Conservation (phyloP, 2,113 vertebrate genomes). For the Syrmaticus mikado region DNA sequence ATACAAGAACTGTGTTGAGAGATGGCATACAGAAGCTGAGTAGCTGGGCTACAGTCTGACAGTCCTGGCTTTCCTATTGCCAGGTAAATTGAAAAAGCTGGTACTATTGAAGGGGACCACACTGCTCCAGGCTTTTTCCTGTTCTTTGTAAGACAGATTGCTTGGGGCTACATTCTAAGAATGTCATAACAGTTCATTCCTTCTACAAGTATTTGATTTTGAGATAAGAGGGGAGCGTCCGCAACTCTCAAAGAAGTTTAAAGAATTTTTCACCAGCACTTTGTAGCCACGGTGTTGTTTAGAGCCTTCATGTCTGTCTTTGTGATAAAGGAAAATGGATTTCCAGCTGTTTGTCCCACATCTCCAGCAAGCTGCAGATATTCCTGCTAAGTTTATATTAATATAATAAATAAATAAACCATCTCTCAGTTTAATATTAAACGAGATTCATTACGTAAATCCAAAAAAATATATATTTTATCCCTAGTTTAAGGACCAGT, state of each 20-base stretch:
- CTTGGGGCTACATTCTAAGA: neutral
- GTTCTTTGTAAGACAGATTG: neutral
- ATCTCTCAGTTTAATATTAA: neutral
- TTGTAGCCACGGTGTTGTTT: neutral
- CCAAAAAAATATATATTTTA: neutral
- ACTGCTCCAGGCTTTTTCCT: neutral
- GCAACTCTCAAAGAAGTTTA: neutral
- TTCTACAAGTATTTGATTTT: neutral
- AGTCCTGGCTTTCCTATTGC: accelerated
- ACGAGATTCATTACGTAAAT: neutral
- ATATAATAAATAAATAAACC: neutral
- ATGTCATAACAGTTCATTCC: neutral
- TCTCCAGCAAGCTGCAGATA: neutral
- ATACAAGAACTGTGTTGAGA: neutral
- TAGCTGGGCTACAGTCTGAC: neutral
- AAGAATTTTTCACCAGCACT: neutral
- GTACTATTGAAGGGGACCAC: neutral
- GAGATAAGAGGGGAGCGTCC: constrained; percentile 34
- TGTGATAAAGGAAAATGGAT: neutral
- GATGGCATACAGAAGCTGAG: neutral
- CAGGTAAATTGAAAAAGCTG: neutral
- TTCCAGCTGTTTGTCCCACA: neutral
- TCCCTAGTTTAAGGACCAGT: neutral
- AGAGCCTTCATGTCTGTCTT: neutral
- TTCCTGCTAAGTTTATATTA: neutral